Evolutionary conservation across 2,888 invertebrate species (phyloP).

Genomic region (Caenorhabditis wallacei): DNA sequence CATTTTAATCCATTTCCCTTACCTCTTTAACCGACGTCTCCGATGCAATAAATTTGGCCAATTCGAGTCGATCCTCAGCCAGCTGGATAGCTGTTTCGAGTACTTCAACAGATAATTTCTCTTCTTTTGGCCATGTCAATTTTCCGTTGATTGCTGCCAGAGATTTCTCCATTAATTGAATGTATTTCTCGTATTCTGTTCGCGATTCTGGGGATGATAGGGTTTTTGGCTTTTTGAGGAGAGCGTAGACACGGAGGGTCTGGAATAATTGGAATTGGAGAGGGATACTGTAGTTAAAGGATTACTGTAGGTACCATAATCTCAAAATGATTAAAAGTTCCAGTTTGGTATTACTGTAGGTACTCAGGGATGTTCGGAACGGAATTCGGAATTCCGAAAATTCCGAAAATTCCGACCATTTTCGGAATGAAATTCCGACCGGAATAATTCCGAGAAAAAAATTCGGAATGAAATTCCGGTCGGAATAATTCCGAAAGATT

Average conservation of each 20-base stretch:
- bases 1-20: not conserved
- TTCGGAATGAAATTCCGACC: too few relatives aligned
- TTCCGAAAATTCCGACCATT: too few relatives aligned
- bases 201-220: slow-evolving; percentile 40
- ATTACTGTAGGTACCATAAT: not conserved
- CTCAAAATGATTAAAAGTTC: too few relatives aligned
- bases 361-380: too few relatives aligned
- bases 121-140: slow-evolving; percentile 69
- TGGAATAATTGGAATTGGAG: too few relatives aligned
- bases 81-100: slow-evolving; percentile 60
- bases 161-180: slow-evolving; percentile 68
- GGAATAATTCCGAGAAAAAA: too few relatives aligned
- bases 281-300: not conserved
- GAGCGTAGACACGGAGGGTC: slow-evolving; percentile 58
- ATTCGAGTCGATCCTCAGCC: slow-evolving; percentile 63
- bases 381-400: too few relatives aligned
- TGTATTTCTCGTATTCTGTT: slow-evolving; percentile 67
- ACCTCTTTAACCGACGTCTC: slow-evolving; percentile 61
- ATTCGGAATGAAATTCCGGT: too few relatives aligned
- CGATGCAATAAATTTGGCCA: slow-evolving; percentile 59
- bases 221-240: slow-evolving; percentile 64
- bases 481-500: too few relatives aligned
- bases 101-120: slow-evolving; percentile 49
- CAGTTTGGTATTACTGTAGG: too few relatives aligned
- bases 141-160: slow-evolving; percentile 52